Percentiles rank a stretch among this genome's conserved stretches.
These are phyloP conservation scores for Pavo muticus DNA, from an alignment of 2,113 vertebrate genomes.

Conservation along the genomic window DNA sequence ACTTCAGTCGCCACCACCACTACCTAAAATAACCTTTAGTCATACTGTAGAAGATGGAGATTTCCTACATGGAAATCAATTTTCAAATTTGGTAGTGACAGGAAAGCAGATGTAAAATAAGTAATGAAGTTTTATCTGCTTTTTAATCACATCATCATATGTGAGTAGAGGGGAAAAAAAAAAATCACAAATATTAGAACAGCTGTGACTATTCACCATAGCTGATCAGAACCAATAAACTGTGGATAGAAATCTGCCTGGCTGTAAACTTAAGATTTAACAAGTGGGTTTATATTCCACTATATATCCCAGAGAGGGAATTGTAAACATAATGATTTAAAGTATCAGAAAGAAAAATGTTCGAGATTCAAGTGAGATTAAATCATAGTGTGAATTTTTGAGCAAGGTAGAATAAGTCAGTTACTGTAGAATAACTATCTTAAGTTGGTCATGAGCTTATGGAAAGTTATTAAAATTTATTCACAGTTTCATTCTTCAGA, in stretches of 20 bases:
- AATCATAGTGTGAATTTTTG: background rate
- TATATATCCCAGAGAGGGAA: background rate
- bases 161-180: background rate
- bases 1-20: background rate
- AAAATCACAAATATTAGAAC: background rate
- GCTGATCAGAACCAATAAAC: background rate
- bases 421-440: background rate
- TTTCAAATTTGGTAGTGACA: background rate
- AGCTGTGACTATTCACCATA: background rate
- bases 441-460: background rate
- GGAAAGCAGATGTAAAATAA: background rate
- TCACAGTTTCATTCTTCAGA: background rate
- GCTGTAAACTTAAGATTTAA: background rate
- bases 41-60: background rate
- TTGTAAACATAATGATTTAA: background rate
- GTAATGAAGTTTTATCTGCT: background rate
- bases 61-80: background rate
- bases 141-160: background rate
- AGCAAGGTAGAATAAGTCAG: background rate
- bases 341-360: background rate
- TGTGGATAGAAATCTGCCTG: background rate
- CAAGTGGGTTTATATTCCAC: background rate
- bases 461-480: background rate
- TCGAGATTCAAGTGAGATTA: background rate
- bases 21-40: background rate